phyloP scores from a whole-genome alignment of 2,888 invertebrate genomes.

The Rhogogaster chlorosoma region DNA sequence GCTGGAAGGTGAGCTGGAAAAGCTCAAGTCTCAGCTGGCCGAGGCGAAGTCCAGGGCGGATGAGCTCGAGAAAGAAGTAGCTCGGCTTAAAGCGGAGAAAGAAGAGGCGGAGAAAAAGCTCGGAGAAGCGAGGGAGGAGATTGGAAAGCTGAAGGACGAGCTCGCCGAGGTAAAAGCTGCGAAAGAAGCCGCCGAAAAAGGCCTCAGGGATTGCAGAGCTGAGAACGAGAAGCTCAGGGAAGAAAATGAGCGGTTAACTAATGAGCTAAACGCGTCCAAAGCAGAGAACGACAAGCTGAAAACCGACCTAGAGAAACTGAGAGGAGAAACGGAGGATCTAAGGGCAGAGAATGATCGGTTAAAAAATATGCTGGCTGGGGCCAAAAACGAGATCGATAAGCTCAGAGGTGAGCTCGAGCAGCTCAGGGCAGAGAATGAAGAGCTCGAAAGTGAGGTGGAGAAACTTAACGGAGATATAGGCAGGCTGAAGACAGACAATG shows the following conservation, averaged over 20 bases:
- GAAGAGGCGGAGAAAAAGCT: constrained; percentile 43
- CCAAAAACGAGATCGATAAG: constrained; percentile 49
- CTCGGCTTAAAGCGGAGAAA: constrained; percentile 48
- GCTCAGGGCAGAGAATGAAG: constrained; percentile 54
- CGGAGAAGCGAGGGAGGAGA: constrained; percentile 40
- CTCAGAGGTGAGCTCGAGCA: constrained; percentile 55
- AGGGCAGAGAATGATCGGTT: constrained; percentile 53
- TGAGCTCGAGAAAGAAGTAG: constrained; percentile 37
- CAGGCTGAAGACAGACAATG: constrained; percentile 53
- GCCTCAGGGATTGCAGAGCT: constrained; percentile 53
- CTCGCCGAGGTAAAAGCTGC: constrained; percentile 54
- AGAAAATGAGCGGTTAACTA: constrained; percentile 57
- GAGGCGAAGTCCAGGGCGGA: neutral
- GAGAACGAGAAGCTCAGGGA: constrained; percentile 58
- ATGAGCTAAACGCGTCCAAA: constrained; percentile 50
- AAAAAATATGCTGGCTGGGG: constrained; percentile 27
- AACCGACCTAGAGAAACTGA: constrained; percentile 52
- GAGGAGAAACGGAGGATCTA: constrained; percentile 50
- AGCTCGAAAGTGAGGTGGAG: constrained; percentile 55
- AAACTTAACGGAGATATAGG: constrained; percentile 31
- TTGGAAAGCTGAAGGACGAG: constrained; percentile 52
- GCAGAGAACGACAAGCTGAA: constrained; percentile 51
- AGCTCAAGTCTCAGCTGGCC: constrained; percentile 50
- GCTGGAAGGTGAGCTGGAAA: constrained; percentile 54
- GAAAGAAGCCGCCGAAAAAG: constrained; percentile 57